Conservation (phyloP, 1,140 invertebrate species). For the Drosophila virilis region DNA sequence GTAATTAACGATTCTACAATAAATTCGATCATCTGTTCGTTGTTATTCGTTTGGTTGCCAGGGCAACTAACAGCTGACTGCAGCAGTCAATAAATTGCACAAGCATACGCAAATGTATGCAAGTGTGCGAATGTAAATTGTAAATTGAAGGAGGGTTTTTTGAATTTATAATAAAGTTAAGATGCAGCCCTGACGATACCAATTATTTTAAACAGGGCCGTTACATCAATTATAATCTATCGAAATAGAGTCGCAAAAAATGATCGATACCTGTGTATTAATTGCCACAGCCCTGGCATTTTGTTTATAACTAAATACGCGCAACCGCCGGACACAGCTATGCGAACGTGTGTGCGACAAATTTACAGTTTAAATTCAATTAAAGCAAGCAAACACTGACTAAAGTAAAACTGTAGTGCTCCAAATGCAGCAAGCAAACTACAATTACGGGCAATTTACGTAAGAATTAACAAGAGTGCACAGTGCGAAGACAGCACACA, state of each 20-base stretch:
- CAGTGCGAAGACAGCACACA: slow-evolving; percentile 27
- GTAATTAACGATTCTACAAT: neutral
- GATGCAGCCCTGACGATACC: slow-evolving; percentile 6
- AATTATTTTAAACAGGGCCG: neutral
- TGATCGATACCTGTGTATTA: slow-evolving; percentile 15
- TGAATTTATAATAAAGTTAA: neutral
- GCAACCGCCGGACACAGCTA: slow-evolving; percentile 29
- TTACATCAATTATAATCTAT: neutral
- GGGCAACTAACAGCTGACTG: slow-evolving; percentile 5
- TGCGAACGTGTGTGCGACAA: slow-evolving; percentile 18
- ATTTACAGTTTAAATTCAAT: slow-evolving; percentile 31
- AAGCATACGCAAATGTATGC: neutral
- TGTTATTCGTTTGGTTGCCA: slow-evolving; percentile 17
- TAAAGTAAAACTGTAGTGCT: slow-evolving; percentile 14
- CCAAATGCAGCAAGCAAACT: slow-evolving; percentile 5
- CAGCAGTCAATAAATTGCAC: neutral
- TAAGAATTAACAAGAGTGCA: slow-evolving; percentile 41
- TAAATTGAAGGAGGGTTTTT: neutral
- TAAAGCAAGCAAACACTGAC: slow-evolving; percentile 27
- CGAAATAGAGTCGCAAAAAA: neutral
- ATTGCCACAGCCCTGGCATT: slow-evolving; percentile 31
- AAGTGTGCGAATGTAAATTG: neutral
- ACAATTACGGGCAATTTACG: slow-evolving; percentile 41
- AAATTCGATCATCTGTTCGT: slow-evolving; percentile 1
- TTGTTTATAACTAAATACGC: slow-evolving; percentile 55